Base-by-base conservation (phyloP, 2,797 vertebrate species). In the Schizopygopsis pylzovi region DNA sequence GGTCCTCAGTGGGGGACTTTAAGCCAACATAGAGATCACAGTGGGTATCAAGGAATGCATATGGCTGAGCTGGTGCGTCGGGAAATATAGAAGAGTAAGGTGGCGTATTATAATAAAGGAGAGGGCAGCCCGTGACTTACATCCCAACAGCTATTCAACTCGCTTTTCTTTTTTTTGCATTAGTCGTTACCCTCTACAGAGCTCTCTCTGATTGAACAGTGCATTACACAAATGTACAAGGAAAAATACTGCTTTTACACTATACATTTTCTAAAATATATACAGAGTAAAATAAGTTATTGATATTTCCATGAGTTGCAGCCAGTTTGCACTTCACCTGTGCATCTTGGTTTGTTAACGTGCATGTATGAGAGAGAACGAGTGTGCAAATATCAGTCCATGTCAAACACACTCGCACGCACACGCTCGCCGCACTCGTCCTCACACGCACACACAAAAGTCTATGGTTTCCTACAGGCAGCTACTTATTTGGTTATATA, bases 281-380 rank as follows among this genome's bases (percentile, higher is more conserved):
- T 98, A 99, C 96, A 98, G 97, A 97, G 96, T 98, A 99, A 97
- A 99, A 99, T 99, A 99, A 99, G 97, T 99, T 99, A 99, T 94
- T 94, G 89, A 90, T 95, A 95, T 95, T 90, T 95, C 94, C 96
- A 92, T 94, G 96, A 96, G 96, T 94, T 96, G 94, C 94, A 95
- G 97, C 97, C 95, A 96, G 95, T 94, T 91, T 96, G 95, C 96
- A 97, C 93, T 87, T 89, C 65, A 85, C 59, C 49, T 90, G 96
- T 96, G 95, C 94, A 93, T 92, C 87, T 92, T 75, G 82, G 93
- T 92, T 93, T 92, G 93, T 88, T 84, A 88, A 91, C 92, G 92
- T 94, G 92, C 92, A 91, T 93, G 89, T 86, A 73, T 82, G 78
- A 54, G 75, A 80, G 95, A 95, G 93, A 91, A 93, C 91, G 93